Evolutionary conservation across 2,888 invertebrate species (phyloP).

Genomic region (Malachius bipustulatus): DNA sequence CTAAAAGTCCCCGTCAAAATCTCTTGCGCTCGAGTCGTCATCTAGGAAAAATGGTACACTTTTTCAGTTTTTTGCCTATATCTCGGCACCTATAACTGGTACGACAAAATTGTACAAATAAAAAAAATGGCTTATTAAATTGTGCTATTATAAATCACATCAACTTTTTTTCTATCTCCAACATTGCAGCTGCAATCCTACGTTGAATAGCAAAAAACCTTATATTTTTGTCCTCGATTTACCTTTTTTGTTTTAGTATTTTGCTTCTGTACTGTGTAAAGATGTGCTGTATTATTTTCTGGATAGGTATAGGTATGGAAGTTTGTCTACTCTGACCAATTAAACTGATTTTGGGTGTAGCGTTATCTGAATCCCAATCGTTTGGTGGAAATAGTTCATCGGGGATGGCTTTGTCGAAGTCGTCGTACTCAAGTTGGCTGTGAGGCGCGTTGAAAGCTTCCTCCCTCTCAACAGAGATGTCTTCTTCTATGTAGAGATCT

Average conservation of each 20-base stretch:
- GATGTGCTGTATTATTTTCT: no score
- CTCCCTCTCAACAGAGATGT: no score
- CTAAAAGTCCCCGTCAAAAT: slow-evolving; percentile 2
- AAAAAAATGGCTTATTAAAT: background rate
- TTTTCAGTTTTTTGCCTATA: slow-evolving; percentile 1
- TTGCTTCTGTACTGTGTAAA: no score
- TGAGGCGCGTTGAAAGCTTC: no score
- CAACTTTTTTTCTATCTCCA: slow-evolving; percentile 1
- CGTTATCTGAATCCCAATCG: no score
- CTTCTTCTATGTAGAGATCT: no score
- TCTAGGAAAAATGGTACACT: slow-evolving; percentile 1
- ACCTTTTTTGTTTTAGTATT: background rate
- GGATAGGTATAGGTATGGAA: no score
- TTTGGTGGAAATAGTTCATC: no score
- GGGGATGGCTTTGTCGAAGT: no score
- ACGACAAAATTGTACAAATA: background rate
- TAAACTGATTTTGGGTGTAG: no score
- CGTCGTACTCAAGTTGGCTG: no score
- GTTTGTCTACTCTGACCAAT: no score
- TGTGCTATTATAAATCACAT: background rate
- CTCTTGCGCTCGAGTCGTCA: slow-evolving; percentile 2
- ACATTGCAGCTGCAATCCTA: slow-evolving; percentile 1
- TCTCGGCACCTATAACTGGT: slow-evolving; percentile 1
- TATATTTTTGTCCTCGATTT: slow-evolving; percentile 1
- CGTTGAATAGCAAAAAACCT: background rate